Base-by-base conservation (phyloP, 2,113 vertebrate species). In the Athene noctua region DNA sequence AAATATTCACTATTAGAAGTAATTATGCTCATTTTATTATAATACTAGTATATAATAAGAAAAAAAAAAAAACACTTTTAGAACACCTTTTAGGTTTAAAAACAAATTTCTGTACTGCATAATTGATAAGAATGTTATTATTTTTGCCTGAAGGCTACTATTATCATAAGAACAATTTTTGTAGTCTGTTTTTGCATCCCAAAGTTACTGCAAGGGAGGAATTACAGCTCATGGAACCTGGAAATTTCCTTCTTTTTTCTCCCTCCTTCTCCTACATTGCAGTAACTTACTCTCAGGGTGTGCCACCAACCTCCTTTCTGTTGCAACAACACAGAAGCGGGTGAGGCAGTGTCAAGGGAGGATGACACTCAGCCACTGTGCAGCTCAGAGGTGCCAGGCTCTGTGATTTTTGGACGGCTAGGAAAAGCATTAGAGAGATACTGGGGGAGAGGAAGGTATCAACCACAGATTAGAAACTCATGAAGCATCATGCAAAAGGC, bases 231-330 rank as follows among this genome's bases (percentile, higher is more conserved):
- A 40, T 2, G 6, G 55, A 82, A 88, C 63, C 0, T 27, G 11
- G 15, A 88, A 70, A 36, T 66, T 72, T 84, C 21, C 26, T 79
- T 5, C 2, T 13, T 47, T 58, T 70, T 63, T 55, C 47, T 23
- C 7, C 14, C 20, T 79, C 10, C 32, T 92, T 22, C 19, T 89
- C n/a, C 26, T 36, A 38, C 25, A 16, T 23, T 26, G 54, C 26
- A 89, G 22, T 54, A 57, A 9, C 15, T 70, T 59, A 7, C 30
- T 78, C 36, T 44, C 42, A 91, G 46, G 30, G 4, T 54, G 34
- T 14, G 14, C 19, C n/a, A 22, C 34, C 68, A 77, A 5, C 9
- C 30, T 19, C 0, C 0, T 29, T 67, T 72, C 57, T 71, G 1
- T 19, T 61, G 30, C 61, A 71, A 71, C 0, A 2, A 11, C 30